phyloP scores from a whole-genome alignment of 2,113 vertebrate genomes.

The Meriones unguiculatus region DNA sequence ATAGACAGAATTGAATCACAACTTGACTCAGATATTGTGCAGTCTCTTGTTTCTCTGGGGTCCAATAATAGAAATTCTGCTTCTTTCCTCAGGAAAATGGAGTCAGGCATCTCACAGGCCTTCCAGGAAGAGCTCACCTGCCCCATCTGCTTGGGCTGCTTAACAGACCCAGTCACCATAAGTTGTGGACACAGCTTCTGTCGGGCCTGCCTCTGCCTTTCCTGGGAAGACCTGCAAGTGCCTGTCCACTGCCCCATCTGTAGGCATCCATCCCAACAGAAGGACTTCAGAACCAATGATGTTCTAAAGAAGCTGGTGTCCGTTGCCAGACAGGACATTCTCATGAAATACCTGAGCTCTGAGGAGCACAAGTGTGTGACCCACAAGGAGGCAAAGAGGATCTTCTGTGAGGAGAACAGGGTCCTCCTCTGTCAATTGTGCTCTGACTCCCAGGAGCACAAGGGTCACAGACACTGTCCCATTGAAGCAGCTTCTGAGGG shows the following conservation, averaged over 20 bases:
- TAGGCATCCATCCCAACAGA: no score
- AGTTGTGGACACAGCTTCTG: no score
- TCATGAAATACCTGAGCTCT: neutral
- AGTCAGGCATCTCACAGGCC: no score
- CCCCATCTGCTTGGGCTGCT: no score
- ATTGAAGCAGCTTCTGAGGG: no score
- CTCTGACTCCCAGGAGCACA: neutral
- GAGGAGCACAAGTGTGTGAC: neutral
- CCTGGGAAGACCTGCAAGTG: accelerated
- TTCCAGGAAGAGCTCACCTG: no score
- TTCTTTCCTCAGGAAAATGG: neutral
- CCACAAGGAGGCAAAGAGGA: neutral
- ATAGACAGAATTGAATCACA: neutral
- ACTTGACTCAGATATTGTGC: neutral
- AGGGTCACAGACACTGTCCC: neutral
- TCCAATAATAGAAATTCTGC: neutral
- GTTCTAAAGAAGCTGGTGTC: no score
- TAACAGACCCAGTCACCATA: no score
- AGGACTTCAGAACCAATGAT: no score
- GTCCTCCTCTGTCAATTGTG: neutral
- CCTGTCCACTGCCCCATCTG: neutral
- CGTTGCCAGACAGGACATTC: neutral
- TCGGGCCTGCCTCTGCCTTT: no score
- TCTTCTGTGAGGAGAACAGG: neutral
- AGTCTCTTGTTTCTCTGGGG: neutral